Evolutionary conservation across 2,797 vertebrate genomes (phyloP).

Genomic region (Phrynocephalus guinanensis): DNA sequence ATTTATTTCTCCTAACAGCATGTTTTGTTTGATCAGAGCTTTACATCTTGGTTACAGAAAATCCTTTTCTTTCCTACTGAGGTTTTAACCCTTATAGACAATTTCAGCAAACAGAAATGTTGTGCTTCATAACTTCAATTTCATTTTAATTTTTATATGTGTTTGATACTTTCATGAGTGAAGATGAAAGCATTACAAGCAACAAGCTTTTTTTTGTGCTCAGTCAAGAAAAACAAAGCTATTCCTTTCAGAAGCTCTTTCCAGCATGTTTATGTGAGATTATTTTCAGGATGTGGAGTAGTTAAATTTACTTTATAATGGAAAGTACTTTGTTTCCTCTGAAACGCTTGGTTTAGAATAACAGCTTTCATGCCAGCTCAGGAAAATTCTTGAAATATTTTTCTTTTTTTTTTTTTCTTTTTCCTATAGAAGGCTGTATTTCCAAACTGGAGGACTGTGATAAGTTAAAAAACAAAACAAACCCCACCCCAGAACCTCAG

Average conservation of each 20-base stretch:
- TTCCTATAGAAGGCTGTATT: too few species aligned
- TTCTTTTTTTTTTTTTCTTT: not conserved
- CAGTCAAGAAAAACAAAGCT: not conserved
- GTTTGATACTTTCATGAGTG: slow-evolving; percentile 9
- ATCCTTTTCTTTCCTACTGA: not conserved
- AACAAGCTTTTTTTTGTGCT: not conserved
- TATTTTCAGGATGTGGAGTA: slow-evolving; percentile 20
- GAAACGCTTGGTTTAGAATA: not conserved
- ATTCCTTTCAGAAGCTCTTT: slow-evolving; percentile 9
- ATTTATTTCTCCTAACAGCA: not conserved
- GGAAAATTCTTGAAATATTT: not conserved
- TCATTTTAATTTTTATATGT: not conserved
- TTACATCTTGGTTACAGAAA: slow-evolving; percentile 21
- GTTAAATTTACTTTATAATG: slow-evolving; percentile 21
- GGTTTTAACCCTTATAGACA: not conserved
- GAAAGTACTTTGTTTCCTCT: not conserved
- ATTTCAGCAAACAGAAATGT: slow-evolving; percentile 5
- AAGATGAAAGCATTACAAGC: slow-evolving; percentile 26
- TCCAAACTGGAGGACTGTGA: not conserved
- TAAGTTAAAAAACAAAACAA: not conserved
- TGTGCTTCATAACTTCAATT: not conserved
- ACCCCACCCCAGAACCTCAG: too few species aligned
- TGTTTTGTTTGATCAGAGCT: not conserved
- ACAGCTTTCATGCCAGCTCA: not conserved
- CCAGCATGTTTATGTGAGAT: not conserved